These are phyloP conservation scores for Tenthredo mesomela DNA, from an alignment of 2,888 invertebrate species.

Conservation along the genomic window DNA sequence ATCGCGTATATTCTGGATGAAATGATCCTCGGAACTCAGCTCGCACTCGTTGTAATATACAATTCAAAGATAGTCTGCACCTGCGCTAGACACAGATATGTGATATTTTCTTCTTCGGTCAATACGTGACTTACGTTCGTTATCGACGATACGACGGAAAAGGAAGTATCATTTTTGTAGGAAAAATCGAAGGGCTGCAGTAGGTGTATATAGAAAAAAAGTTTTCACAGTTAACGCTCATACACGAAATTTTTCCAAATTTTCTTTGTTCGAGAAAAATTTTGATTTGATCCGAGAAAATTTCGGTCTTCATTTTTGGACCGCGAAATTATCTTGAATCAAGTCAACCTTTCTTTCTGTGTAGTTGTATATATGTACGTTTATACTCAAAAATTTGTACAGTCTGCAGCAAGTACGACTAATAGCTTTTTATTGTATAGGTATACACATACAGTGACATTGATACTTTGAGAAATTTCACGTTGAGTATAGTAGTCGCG, in stretches of 20 bases:
- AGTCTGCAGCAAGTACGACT: neutral
- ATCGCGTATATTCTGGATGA: neutral
- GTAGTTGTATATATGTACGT: too few relatives aligned
- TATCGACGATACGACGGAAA: neutral
- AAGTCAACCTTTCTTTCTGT: too few relatives aligned
- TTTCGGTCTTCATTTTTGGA: too few relatives aligned
- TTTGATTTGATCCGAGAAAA: too few relatives aligned
- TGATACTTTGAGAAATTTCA: neutral
- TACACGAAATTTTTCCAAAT: too few relatives aligned
- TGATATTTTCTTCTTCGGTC: neutral
- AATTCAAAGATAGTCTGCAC: neutral
- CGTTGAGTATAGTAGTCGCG: neutral
- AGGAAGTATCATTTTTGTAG: neutral
- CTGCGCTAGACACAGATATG: neutral
- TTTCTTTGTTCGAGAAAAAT: too few relatives aligned
- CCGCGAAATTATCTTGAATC: too few relatives aligned
- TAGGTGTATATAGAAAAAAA: neutral
- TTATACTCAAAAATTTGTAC: neutral
- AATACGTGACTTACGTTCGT: conserved; percentile 22
- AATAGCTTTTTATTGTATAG: neutral
- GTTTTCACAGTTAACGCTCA: neutral
- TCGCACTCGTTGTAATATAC: neutral
- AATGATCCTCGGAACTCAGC: neutral
- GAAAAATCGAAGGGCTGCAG: neutral
- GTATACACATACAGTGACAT: neutral